Base-by-base conservation (phyloP, 2,888 invertebrate species). In the Parnassius apollo region DNA sequence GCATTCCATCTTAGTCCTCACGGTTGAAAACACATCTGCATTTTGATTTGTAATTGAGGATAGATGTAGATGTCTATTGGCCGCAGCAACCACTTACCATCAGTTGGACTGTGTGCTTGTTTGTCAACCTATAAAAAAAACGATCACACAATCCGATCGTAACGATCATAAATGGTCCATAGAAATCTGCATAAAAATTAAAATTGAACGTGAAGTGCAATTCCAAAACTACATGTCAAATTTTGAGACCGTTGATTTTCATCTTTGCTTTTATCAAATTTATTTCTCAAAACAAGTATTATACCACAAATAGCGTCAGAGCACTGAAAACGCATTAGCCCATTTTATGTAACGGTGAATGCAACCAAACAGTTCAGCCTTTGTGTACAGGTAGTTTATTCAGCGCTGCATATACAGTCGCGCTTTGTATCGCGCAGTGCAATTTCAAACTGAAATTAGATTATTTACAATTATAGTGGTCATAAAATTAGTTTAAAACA, bases 351-450 rank as follows among this genome's bases (percentile, higher is more conserved):
- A 48, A 18, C 22, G 22, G 22, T 18, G 46, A 52, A 49, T 45
- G 49, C 42, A 13, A 54, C 42, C 62, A 57, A 56, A 61, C 61
- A 46, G 42, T 61, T 55, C 51, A 12, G 25, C 57, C 63, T 67
- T 67, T 67, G 67, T 65, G 61, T 48, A 44, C 57, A 65, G 67
- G 64, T 67, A 65, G 63, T 67, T 67, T 67, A 60, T 65, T 61
- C 65, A 67, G 10, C 53, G 42, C 44, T 45, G 62, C 56, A 65
- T 48, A 53, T 53, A 62, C 42, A 42, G 44, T 48, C 12, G 2
- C 48, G 62, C 57, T 57, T 53, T 53, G 62, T 62, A 48, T n/a
- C 3, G 46, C 53, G 4, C 48, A 57, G 54, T 62, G 22, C 61
- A 57, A 25, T 63, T 63, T 59, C 22, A 52, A 61, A 49, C 62